Conservation (phyloP, 2,113 vertebrate species). For the Sitta europaea region DNA sequence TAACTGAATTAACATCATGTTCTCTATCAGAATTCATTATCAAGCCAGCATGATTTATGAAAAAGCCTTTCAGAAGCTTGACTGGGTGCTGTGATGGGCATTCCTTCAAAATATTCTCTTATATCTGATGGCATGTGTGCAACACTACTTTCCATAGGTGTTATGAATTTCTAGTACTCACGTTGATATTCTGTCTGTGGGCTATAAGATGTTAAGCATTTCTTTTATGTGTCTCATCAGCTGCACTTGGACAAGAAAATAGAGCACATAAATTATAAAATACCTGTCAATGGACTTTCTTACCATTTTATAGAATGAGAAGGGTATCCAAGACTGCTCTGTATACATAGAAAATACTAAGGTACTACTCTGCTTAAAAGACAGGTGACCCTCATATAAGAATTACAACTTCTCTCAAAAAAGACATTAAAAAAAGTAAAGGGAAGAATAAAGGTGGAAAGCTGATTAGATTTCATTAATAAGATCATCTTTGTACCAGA, state of each 20-base stretch:
- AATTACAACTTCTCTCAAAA: not conserved
- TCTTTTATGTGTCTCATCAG: conserved; percentile 12
- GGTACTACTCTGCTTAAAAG: not conserved
- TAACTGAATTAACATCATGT: not conserved
- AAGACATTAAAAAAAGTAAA: not conserved
- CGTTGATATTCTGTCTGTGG: not conserved
- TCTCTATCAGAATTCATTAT: conserved; percentile 8
- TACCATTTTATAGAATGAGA: not conserved
- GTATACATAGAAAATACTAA: not conserved
- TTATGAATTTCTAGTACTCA: not conserved
- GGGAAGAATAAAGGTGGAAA: not conserved
- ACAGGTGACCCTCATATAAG: not conserved
- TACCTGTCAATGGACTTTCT: not conserved
- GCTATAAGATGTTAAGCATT: not conserved
- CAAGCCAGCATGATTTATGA: not conserved
- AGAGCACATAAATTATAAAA: not conserved
- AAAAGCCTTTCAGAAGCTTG: not conserved
- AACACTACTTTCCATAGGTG: not conserved
- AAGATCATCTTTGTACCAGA: not conserved
- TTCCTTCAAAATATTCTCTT: not conserved
- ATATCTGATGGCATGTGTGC: not conserved
- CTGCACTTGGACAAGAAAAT: not conserved
- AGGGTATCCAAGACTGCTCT: not conserved
- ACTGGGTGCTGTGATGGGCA: not conserved
- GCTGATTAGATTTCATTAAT: not conserved